These are phyloP conservation scores for Brachyalestes nurse DNA, from an alignment of 2,797 vertebrate species.

Conservation along the genomic window DNA sequence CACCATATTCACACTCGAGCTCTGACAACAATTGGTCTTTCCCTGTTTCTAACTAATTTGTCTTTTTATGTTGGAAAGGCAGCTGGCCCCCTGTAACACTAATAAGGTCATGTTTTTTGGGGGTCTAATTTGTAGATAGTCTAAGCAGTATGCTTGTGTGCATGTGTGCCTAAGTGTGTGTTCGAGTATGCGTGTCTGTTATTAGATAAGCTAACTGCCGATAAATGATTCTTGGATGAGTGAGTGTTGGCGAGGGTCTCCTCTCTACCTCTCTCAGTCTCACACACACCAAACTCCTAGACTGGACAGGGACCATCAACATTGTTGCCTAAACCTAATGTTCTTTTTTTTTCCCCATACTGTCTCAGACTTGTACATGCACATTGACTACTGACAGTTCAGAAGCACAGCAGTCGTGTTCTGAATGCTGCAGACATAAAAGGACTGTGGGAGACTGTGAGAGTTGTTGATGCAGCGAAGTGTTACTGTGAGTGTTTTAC, in stretches of 20 bases:
- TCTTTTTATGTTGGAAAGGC: constrained; percentile 39
- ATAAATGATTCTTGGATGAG: constrained; percentile 20
- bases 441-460: neutral
- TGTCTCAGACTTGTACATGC: neutral
- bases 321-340: constrained; percentile 18
- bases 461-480: neutral
- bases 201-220: constrained; percentile 15
- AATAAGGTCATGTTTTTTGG: constrained; percentile 39
- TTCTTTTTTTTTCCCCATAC: neutral
- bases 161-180: constrained; percentile 18
- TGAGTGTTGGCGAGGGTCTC: constrained; percentile 19
- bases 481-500: constrained; percentile 20
- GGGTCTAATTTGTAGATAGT: constrained; percentile 34
- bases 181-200: constrained; percentile 14
- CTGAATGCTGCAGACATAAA: constrained; percentile 1
- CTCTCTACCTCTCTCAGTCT: constrained; percentile 13
- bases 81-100: constrained; percentile 43
- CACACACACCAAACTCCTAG: constrained; percentile 21
- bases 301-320: constrained; percentile 33
- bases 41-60: constrained; percentile 30
- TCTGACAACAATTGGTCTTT: constrained; percentile 18
- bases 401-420: neutral
- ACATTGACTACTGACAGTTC: neutral
- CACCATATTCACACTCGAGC: constrained; percentile 27
- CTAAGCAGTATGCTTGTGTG: constrained; percentile 37